These are phyloP conservation scores for Melipona bicolor DNA, from an alignment of 2,888 invertebrate genomes.

Conservation along the genomic window DNA sequence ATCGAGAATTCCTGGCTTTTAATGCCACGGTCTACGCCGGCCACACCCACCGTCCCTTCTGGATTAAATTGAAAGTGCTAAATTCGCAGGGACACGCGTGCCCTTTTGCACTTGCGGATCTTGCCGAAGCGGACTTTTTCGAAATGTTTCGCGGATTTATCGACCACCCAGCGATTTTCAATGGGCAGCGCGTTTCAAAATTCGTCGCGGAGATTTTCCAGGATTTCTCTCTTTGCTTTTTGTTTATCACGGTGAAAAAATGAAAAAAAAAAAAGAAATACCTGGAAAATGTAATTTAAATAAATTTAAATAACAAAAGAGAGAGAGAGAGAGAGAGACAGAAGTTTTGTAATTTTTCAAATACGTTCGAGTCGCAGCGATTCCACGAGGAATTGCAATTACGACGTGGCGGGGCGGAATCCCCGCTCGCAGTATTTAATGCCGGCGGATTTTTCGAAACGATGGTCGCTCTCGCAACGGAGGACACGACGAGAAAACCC, in stretches of 20 bases:
- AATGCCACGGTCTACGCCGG: slow-evolving; percentile 39
- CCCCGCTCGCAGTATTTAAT: slow-evolving; percentile 15
- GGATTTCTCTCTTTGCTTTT: too few species aligned
- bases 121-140: background rate
- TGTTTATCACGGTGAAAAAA: background rate
- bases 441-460: slow-evolving; percentile 18
- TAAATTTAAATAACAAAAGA: background rate
- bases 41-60: background rate
- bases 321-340: too few species aligned
- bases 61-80: slow-evolving; percentile 30
- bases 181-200: background rate
- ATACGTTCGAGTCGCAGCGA: background rate
- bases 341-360: too few species aligned
- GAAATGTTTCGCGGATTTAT: background rate
- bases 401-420: slow-evolving; percentile 5
- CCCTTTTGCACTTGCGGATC: too few species aligned
- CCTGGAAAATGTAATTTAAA: background rate
- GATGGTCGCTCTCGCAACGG: background rate
- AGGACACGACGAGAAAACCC: too few species aligned
- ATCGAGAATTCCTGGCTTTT: slow-evolving; percentile 48
- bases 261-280: too few species aligned
- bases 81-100: slow-evolving; percentile 12
- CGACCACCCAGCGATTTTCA: background rate
- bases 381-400: slow-evolving; percentile 27
- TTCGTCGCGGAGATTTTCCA: too few species aligned